Evolutionary conservation across 2,113 vertebrate genomes (phyloP), one percentile per base, ranked within the genome.

Genomic region (Oreotragus oreotragus): DNA sequence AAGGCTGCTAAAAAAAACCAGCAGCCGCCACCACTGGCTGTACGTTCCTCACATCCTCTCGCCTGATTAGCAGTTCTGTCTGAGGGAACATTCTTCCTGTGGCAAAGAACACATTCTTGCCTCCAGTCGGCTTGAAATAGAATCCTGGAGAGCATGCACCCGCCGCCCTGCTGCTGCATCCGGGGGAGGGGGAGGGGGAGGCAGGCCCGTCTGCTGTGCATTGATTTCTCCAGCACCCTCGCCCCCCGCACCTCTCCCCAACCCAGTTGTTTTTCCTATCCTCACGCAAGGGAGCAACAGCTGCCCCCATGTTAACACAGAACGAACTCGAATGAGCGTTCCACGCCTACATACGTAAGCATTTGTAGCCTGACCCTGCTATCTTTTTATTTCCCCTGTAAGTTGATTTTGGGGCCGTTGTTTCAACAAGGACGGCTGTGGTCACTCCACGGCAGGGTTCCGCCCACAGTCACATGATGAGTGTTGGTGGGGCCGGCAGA

Each of bases 61-160:
- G 84, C 97, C 93, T 70, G 98, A 98, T 98, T 97, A 98, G 98
- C 97, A 11, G 14, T 66, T 97, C 83, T 98, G 98, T 98, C 96
- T 91, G 98, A 98, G 95, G 81, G 98, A 98, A 98, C 58, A 17
- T 85, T 98, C 97, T 98, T 98, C 98, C 98, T 98, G 97, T 96
- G 97, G 98, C 97, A 96, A 95, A 97, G 89, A 96, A 96, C 97
- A 97, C 96, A 97, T 96, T 96, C 98, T 98, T 96, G 93, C 96
- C 97, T 98, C 91, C 95, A 93, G 97, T 95, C 77, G 64, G 97
- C 97, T 96, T 96, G 97, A 98, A 98, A 98, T 96, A 97, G 97
- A 3, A 0, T 85, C 87, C 97, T 90, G 88, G 89, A 88, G 94
- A 8, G 10, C 94, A 66, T 94, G 84, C 58, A 4, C 55, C 7